A percentile compares a stretch with the other conserved stretches of the same genome.
These are phyloP conservation scores for Entelurus aequoreus DNA, from an alignment of 2,113 vertebrate species.

Conservation along the genomic window DNA sequence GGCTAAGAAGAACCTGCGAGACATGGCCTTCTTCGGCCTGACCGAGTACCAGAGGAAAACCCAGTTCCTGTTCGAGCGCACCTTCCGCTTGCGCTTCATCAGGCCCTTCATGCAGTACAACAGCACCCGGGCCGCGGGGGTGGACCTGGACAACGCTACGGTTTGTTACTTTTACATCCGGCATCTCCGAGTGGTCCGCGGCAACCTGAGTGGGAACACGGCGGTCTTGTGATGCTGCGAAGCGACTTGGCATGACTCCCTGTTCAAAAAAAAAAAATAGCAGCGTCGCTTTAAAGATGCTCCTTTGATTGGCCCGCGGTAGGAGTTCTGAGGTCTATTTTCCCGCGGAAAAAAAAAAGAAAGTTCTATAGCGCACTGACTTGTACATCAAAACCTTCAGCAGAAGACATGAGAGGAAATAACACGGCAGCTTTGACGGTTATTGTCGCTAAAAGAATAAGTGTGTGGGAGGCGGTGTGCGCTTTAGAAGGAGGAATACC, in stretches of 20 bases:
- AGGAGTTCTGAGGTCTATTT: slow-evolving; percentile 46
- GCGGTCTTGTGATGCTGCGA: slow-evolving; percentile 28
- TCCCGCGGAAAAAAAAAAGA: slow-evolving; percentile 17
- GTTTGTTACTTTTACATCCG: slow-evolving; percentile 31
- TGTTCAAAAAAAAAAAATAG: slow-evolving; percentile 6
- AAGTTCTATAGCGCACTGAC: slow-evolving; percentile 27
- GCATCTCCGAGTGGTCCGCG: too few relatives aligned
- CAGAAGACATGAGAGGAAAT: slow-evolving; percentile 19
- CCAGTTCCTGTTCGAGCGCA: slow-evolving; percentile 96
- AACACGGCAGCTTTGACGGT: slow-evolving; percentile 19
- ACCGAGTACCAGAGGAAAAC: slow-evolving; percentile 99
- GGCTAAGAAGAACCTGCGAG: slow-evolving; percentile 94
- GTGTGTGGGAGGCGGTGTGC: slow-evolving; percentile 6
- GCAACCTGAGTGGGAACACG: slow-evolving; percentile 7
- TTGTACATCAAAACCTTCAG: slow-evolving; percentile 40
- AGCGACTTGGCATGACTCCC: slow-evolving; percentile 39
- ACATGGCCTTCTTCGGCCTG: slow-evolving; percentile 98
- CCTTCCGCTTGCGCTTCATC: slow-evolving; percentile 96
- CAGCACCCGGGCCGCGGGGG: slow-evolving; percentile 91
- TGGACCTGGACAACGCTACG: slow-evolving; percentile 88
- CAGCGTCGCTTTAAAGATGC: slow-evolving; percentile 39
- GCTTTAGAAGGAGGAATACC: slow-evolving; percentile 7
- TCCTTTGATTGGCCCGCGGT: slow-evolving; percentile 47
- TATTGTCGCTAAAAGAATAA: slow-evolving; percentile 18
- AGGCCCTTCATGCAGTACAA: slow-evolving; percentile 98